phyloP scores from a whole-genome alignment of 2,113 vertebrate species.

The Cyanoliseus patagonus region DNA sequence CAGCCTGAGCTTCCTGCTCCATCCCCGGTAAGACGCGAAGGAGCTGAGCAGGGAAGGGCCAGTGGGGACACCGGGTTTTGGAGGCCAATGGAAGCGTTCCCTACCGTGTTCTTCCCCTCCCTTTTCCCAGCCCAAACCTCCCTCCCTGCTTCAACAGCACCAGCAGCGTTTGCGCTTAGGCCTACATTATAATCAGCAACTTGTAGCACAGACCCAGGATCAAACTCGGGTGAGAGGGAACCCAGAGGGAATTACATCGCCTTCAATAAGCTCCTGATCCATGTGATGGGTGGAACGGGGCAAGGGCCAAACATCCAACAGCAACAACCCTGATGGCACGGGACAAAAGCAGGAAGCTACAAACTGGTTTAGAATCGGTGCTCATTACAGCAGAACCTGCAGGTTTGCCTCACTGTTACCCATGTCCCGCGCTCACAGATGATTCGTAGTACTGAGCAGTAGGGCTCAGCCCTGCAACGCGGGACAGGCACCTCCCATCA shows the following conservation, averaged over 20 bases:
- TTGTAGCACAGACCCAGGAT: fast-evolving
- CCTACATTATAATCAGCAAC: not conserved
- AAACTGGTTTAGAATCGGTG: no score
- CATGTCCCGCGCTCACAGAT: no score
- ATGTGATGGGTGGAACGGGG: no score
- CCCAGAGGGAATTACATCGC: not conserved
- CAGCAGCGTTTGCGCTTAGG: not conserved
- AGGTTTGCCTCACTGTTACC: no score
- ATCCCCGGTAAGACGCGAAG: fast-evolving
- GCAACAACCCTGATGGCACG: no score
- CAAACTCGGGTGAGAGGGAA: not conserved
- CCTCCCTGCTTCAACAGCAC: not conserved
- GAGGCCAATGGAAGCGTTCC: not conserved
- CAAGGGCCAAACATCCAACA: no score
- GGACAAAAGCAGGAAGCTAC: no score
- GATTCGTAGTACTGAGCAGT: no score
- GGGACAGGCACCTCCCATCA: no score
- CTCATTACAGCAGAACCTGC: no score
- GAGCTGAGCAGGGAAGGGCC: not conserved
- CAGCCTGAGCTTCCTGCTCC: not conserved
- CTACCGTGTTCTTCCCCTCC: no score
- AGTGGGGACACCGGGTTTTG: fast-evolving
- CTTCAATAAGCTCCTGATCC: not conserved
- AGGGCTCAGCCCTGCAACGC: no score
- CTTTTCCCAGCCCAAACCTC: not conserved